Base-by-base conservation (phyloP, 2,113 vertebrate species). In the Miniopterus natalensis region DNA sequence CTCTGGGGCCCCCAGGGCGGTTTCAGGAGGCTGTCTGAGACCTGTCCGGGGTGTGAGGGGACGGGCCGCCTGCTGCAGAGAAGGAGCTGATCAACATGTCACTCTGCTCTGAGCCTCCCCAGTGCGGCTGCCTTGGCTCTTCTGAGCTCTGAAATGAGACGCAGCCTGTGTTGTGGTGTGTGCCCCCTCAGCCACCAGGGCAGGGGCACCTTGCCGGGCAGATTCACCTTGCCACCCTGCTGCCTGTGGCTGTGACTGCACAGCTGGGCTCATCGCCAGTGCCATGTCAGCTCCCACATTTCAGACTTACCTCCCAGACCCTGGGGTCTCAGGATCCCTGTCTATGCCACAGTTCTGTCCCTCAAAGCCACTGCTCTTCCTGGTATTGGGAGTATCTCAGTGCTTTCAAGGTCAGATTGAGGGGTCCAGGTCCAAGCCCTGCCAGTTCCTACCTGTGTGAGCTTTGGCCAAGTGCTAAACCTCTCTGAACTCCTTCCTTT, bases 11-110 rank as follows among this genome's bases (percentile, higher is more conserved):
- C 97, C 85, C 91, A 91, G 95, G 97, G 97, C 96, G 0, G 66
- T 97, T 97, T 97, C 85, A 92, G 51, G 95, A 96, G 97, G 96
- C 91, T 97, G 97, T 97, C 96, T 95, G 96, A 97, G 97, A 94
- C 97, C 97, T 97, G 97, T 97, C 97, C 85, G 0, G 66, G 84
- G 84, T 78, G 71, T 78, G 94, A 77, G 85, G 57, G 84, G 61
- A 8, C 0, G 21, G 86, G 59, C 59, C 55, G 3, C 49, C 27
- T 5, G 36, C 80, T 1, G 3, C 42, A 61, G 61, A 92, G 84
- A 61, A 9, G 84, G 36, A 31, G 74, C 74, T 86, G 87, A 90
- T 85, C 91, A 65, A 8, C 70, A 2, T 90, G 84, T 95, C 95
- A 93, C 1, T 2, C 20, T 40, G 68, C 47, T n/a, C 29, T 2